Conservation (phyloP, 2,888 invertebrate species). For the Altica lythri region DNA sequence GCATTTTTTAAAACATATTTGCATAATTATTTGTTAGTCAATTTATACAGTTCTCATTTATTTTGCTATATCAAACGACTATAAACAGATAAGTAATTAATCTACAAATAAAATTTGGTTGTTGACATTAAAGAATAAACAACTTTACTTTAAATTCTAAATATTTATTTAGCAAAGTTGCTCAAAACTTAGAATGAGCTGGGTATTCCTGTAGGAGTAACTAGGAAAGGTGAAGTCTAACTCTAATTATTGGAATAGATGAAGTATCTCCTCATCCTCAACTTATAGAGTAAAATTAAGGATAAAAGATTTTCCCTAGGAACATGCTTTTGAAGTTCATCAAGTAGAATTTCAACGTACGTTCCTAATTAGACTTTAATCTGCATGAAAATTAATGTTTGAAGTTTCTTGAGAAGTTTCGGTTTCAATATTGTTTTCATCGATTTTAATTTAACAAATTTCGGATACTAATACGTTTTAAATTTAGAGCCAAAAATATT, state of each 20-base stretch:
- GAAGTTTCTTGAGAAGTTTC: slow-evolving; percentile 12
- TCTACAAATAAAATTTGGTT: too few relatives aligned
- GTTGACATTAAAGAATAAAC: too few relatives aligned
- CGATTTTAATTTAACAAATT: slow-evolving; percentile 6
- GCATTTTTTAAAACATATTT: too few relatives aligned
- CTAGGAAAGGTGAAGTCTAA: slow-evolving; percentile 13
- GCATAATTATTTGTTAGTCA: too few relatives aligned
- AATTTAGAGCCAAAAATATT: too few relatives aligned
- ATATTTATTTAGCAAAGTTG: slow-evolving; percentile 10
- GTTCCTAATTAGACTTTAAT: slow-evolving; percentile 22
- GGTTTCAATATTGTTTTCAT: slow-evolving; percentile 6
- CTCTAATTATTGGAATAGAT: slow-evolving; percentile 21
- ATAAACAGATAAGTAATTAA: too few relatives aligned
- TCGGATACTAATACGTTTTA: too few relatives aligned
- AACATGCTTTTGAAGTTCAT: slow-evolving; percentile 18
- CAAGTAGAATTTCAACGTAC: slow-evolving; percentile 13
- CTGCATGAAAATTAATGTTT: slow-evolving; percentile 20
- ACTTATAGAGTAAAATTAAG: slow-evolving; percentile 15
- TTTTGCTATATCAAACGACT: too few relatives aligned
- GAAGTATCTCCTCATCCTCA: slow-evolving; percentile 17
- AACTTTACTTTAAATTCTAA: too few relatives aligned
- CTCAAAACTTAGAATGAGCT: slow-evolving; percentile 16
- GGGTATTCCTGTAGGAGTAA: slow-evolving; percentile 15
- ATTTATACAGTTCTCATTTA: too few relatives aligned
- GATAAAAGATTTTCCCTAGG: slow-evolving; percentile 12